phyloP scores from a whole-genome alignment of 2,113 vertebrate genomes.

The zebrafish (Danio rerio) region GRCz12tu NC_133176.1:1387001-1387500 shows the following conservation, averaged over 20 bases:
- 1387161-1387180: background rate
- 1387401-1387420: background rate
- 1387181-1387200: background rate
- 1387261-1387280: constrained; percentile 69
- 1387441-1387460: background rate
- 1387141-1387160: too few relatives aligned
- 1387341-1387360: constrained; percentile 44
- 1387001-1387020: too few relatives aligned
- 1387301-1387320: constrained; percentile 65
- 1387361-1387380: constrained; percentile 68
- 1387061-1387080: too few relatives aligned
- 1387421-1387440: background rate
- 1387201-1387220: background rate
- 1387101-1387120: too few relatives aligned
- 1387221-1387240: constrained; percentile 16
- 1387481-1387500: background rate
- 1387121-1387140: too few relatives aligned
- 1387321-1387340: constrained; percentile 60
- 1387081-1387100: too few relatives aligned
- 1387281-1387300: constrained; percentile 58
- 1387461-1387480: background rate
- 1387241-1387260: constrained; percentile 53
- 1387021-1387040: too few relatives aligned
- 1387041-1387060: too few relatives aligned
- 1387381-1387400: constrained; percentile 64